phyloP scores from a whole-genome alignment of 2,888 invertebrate species.

The Phrixothrix hirtus region DNA sequence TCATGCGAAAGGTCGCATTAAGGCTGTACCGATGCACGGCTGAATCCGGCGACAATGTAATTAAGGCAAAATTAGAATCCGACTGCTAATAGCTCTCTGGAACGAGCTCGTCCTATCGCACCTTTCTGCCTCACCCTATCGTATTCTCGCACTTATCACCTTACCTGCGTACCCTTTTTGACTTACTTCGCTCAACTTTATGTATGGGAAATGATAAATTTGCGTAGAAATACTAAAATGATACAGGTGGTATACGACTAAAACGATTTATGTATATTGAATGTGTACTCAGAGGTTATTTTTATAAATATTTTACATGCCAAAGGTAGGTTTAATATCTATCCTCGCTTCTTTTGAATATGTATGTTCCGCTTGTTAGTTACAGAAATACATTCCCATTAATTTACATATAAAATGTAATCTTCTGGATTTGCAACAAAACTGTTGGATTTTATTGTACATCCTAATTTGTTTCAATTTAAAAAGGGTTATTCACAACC shows the following conservation, averaged over 20 bases:
- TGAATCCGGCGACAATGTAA: slow-evolving; percentile 53
- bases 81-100: slow-evolving; percentile 39
- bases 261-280: slow-evolving; percentile 16
- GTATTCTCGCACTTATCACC: slow-evolving; percentile 7
- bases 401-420: slow-evolving; percentile 33
- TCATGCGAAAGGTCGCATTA: slow-evolving; percentile 53
- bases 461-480: not conserved
- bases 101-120: slow-evolving; percentile 31
- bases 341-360: slow-evolving; percentile 31
- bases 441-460: slow-evolving; percentile 5
- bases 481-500: not conserved
- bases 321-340: slow-evolving; percentile 22
- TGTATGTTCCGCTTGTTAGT: slow-evolving; percentile 35
- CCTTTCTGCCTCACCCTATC: slow-evolving; percentile 22
- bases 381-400: slow-evolving; percentile 32
- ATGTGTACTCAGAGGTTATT: slow-evolving; percentile 16
- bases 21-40: slow-evolving; percentile 39
- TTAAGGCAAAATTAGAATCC: slow-evolving; percentile 53
- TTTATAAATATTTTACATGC: slow-evolving; percentile 26
- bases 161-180: slow-evolving; percentile 4
- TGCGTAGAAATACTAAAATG: no score
- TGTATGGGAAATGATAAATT: slow-evolving; percentile 5
- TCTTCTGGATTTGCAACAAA: slow-evolving; percentile 11
- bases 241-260: slow-evolving; percentile 19
- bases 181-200: slow-evolving; percentile 15